A percentile compares a stretch with the other conserved stretches of the same genome.
phyloP scores from a whole-genome alignment of 2,113 vertebrate genomes.

The Scalopus aquaticus region DNA sequence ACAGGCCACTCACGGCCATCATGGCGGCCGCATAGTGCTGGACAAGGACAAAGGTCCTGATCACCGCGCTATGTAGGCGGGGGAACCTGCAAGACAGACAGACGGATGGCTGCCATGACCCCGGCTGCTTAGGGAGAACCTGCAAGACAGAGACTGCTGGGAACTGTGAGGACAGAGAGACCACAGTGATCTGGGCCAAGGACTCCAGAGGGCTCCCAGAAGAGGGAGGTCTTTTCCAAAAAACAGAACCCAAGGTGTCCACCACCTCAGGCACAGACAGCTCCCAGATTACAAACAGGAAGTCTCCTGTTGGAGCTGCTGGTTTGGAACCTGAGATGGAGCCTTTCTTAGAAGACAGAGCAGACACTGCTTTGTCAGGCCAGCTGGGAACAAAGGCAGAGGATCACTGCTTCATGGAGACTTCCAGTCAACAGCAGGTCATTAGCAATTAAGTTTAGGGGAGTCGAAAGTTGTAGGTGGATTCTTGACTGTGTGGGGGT shows the following conservation, averaged over 20 bases:
- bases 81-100: constrained; percentile 89
- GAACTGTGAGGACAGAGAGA: neutral
- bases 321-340: neutral
- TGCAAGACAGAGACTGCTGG: too few species aligned
- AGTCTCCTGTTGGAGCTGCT: rapidly evolving
- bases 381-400: neutral
- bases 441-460: neutral
- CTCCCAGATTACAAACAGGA: rapidly evolving
- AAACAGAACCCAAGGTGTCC: rapidly evolving
- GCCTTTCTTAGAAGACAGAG: too few species aligned
- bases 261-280: rapidly evolving
- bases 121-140: neutral
- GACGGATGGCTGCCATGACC: neutral
- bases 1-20: constrained; percentile 92
- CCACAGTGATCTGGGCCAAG: neutral
- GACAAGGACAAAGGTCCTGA: constrained; percentile 95
- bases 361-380: neutral
- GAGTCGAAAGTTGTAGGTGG: neutral
- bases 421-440: neutral
- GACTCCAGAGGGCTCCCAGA: rapidly evolving
- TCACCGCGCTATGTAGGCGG: constrained; percentile 95
- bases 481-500: neutral
- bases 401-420: neutral
- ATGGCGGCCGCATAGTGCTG: constrained; percentile 96
- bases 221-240: neutral